A percentile compares a stretch with the other conserved stretches of the same genome.
phyloP scores from a whole-genome alignment of 2,888 invertebrate genomes.

The Scotopteryx bipunctaria region DNA sequence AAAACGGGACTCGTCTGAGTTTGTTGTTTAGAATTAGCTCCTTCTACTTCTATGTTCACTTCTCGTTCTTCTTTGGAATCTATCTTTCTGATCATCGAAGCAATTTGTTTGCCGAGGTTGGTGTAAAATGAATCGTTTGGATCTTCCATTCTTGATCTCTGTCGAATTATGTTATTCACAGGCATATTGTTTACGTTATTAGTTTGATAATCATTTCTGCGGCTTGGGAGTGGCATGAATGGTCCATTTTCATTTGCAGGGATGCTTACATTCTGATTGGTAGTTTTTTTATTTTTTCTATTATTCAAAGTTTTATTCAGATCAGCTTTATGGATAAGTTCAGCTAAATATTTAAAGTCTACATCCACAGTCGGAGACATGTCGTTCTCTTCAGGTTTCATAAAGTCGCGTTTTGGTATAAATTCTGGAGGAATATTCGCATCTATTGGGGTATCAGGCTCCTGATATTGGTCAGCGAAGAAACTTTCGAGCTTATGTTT shows the following conservation, averaged over 20 bases:
- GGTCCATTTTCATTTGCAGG: constrained; percentile 11
- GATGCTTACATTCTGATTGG: too few relatives aligned
- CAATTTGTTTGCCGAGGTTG: constrained; percentile 71
- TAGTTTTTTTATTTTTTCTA: too few relatives aligned
- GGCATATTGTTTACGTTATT: constrained; percentile 5
- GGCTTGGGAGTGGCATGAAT: constrained; percentile 29
- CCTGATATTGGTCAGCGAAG: constrained; percentile 35
- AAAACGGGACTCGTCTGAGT: constrained; percentile 45
- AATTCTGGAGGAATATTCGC: constrained; percentile 5
- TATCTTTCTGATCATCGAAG: constrained; percentile 61
- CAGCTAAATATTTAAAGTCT: constrained; percentile 69
- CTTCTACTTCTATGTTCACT: constrained; percentile 52
- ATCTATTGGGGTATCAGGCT: constrained; percentile 34
- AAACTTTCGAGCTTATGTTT: constrained; percentile 40
- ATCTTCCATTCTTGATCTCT: constrained; percentile 34
- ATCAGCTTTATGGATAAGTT: constrained; percentile 65
- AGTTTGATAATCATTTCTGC: constrained; percentile 36
- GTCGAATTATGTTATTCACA: constrained; percentile 4
- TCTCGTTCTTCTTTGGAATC: constrained; percentile 51
- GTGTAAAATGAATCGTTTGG: constrained; percentile 60
- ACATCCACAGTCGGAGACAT: constrained; percentile 47
- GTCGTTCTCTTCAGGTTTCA: constrained; percentile 24
- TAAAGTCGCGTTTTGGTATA: constrained; percentile 1
- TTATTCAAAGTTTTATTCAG: constrained; percentile 40
- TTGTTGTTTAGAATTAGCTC: constrained; percentile 34